Conservation (phyloP, 2,888 invertebrate genomes). For the Microctonus hyperodae region DNA sequence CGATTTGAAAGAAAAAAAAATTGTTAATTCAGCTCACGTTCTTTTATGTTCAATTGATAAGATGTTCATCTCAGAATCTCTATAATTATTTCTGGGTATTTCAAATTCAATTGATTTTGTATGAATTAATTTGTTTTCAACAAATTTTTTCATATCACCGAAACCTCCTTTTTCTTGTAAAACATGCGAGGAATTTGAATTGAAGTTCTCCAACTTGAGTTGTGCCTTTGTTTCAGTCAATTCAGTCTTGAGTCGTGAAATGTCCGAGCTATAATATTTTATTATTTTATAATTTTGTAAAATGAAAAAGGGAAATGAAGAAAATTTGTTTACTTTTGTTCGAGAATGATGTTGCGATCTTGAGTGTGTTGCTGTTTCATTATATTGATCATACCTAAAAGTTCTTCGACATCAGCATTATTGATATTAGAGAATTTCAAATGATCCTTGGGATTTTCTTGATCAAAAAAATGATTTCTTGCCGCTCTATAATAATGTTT, state of each 20-base stretch:
- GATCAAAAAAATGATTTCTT: not conserved
- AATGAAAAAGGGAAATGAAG: not conserved
- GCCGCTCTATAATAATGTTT: conserved; percentile 8
- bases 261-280: conserved; percentile 30
- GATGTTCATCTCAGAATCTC: not conserved
- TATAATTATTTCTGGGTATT: not conserved
- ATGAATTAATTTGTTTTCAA: not conserved
- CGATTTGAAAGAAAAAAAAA: not conserved
- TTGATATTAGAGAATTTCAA: not conserved
- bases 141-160: not conserved
- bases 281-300: too few relatives aligned
- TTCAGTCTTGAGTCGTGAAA: conserved; percentile 31
- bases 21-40: not conserved
- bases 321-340: not conserved
- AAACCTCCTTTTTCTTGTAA: not conserved
- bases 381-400: conserved; percentile 8
- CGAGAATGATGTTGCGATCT: conserved; percentile 11
- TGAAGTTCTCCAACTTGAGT: conserved; percentile 4
- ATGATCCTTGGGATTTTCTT: conserved; percentile 3
- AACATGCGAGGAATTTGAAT: not conserved
- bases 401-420: conserved; percentile 15
- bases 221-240: conserved; percentile 27
- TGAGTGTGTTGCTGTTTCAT: conserved; percentile 9
- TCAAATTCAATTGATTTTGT: not conserved
- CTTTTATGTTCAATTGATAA: conserved; percentile 9